Base-by-base conservation (phyloP, 2,797 vertebrate genomes). In the Ceryle rudis region DNA sequence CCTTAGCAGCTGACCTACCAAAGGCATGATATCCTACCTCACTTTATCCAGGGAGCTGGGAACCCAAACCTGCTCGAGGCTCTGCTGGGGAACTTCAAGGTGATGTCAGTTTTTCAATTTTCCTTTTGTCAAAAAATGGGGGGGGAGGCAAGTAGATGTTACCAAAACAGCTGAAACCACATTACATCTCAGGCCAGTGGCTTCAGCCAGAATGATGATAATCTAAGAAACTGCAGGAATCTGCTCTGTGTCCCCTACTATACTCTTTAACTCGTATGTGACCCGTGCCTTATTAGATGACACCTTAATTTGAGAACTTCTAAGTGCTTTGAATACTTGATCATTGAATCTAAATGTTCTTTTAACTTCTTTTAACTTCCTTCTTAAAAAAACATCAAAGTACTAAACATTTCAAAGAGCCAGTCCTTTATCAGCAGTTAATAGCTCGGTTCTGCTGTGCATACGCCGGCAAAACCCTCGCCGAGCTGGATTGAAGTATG, bases 331-430 rank as follows among this genome's bases (percentile, higher is more conserved):
- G 78, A 81, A 61, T 90, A 83, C 42, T 94, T 79, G 85, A 92
- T 92, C 70, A 47, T 41, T 86, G 62, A 75, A 51, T 86, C 61
- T 95, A 81, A 95, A 54, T 79, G 23, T 90, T 86, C 87, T 95
- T 95, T 88, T 86, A 83, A 85, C 69, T 93, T 85, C 91, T 77
- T 89, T 92, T 80, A 67, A 92, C 64, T 83, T 83, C 41, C 61
- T 95, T 77, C 69, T 87, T 90, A 37, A 89, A 55, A 90, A 88
- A 89, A n/a, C 42, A 90, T 90, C 87, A 95, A 96, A 95, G 92
- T 55, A 42, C 29, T 58, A 88, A 83, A 41, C 49, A 4, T 94
- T 96, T 92, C 86, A 93, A 95, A 94, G 72, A 65, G 3, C 26
- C 69, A 72, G 37, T 81, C 46, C 57, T 95, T 90, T 74, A 93